Percentiles rank a stretch among this genome's conserved stretches.
These are phyloP conservation scores for Brachirus orientalis DNA, from an alignment of 2,113 vertebrate species.

Conservation along the genomic window DNA sequence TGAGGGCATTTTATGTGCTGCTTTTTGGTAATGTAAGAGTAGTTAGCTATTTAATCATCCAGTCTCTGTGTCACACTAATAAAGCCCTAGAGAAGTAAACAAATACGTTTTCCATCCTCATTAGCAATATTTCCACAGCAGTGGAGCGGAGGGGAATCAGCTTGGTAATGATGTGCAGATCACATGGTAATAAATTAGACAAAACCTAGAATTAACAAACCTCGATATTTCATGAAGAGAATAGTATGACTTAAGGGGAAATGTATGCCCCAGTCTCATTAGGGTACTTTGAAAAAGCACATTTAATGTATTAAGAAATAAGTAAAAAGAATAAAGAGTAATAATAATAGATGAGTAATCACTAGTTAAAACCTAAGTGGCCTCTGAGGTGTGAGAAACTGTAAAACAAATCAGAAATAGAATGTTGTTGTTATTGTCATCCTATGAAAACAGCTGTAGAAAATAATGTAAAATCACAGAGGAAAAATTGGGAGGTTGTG, in stretches of 20 bases:
- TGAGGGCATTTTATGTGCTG: slow-evolving; percentile 20
- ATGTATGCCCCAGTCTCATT: slow-evolving; percentile 24
- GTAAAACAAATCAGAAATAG: slow-evolving; percentile 1
- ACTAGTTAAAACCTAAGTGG: slow-evolving; percentile 2
- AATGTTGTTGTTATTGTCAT: neutral
- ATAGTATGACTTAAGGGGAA: slow-evolving; percentile 41
- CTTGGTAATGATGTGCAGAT: slow-evolving; percentile 69
- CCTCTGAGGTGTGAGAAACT: slow-evolving; percentile 1
- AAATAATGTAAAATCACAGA: slow-evolving; percentile 27
- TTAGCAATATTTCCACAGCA: slow-evolving; percentile 63
- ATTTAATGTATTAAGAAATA: slow-evolving; percentile 14
- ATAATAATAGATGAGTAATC: slow-evolving; percentile 17
- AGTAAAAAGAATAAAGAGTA: slow-evolving; percentile 1
- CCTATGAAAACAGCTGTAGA: neutral
- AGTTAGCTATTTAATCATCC: slow-evolving; percentile 68
- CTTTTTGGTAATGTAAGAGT: slow-evolving; percentile 54
- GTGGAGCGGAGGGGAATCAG: slow-evolving; percentile 49
- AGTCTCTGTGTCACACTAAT: slow-evolving; percentile 55
- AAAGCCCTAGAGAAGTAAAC: slow-evolving; percentile 67
- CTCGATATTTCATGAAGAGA: slow-evolving; percentile 45
- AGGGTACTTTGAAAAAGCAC: slow-evolving; percentile 23
- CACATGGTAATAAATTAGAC: slow-evolving; percentile 68
- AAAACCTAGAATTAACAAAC: slow-evolving; percentile 58
- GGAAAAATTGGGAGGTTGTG: slow-evolving; percentile 20
- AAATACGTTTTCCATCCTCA: slow-evolving; percentile 64